These are phyloP conservation scores for Furnarius figulus DNA, from an alignment of 2,113 vertebrate species.

Conservation along the genomic window DNA sequence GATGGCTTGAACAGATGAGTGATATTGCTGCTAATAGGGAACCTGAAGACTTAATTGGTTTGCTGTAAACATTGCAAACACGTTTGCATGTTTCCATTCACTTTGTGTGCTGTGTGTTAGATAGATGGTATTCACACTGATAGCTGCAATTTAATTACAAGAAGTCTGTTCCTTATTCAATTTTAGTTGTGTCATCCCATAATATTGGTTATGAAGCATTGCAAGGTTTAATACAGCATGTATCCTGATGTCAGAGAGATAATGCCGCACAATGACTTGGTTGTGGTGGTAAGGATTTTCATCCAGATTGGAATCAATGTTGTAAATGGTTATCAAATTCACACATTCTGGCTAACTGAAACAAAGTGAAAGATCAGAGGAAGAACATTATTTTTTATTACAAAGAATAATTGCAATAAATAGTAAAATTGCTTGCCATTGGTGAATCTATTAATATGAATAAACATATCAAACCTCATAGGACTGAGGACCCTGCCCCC, in stretches of 20 bases:
- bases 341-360: conserved; percentile 36
- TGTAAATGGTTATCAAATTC: conserved; percentile 35
- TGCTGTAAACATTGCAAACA: conserved; percentile 59
- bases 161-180: conserved; percentile 36
- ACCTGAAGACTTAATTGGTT: conserved; percentile 61
- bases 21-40: conserved; percentile 38
- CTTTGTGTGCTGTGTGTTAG: conserved; percentile 32
- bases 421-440: background rate
- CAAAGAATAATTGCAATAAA: background rate
- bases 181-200: conserved; percentile 50
- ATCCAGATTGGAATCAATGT: conserved; percentile 43
- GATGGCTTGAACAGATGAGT: conserved; percentile 22
- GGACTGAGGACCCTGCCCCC: background rate
- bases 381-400: background rate
- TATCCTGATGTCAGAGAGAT: conserved; percentile 9
- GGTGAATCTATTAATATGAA: background rate
- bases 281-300: background rate
- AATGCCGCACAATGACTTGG: conserved; percentile 13
- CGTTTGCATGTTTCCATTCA: conserved; percentile 43
- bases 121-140: conserved; percentile 53
- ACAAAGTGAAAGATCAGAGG: conserved; percentile 11
- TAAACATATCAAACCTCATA: background rate
- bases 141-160: conserved; percentile 67
- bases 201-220: conserved; percentile 39
- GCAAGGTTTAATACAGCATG: conserved; percentile 6